phyloP scores from a whole-genome alignment of 2,113 vertebrate species.

The Gadus macrocephalus region DNA sequence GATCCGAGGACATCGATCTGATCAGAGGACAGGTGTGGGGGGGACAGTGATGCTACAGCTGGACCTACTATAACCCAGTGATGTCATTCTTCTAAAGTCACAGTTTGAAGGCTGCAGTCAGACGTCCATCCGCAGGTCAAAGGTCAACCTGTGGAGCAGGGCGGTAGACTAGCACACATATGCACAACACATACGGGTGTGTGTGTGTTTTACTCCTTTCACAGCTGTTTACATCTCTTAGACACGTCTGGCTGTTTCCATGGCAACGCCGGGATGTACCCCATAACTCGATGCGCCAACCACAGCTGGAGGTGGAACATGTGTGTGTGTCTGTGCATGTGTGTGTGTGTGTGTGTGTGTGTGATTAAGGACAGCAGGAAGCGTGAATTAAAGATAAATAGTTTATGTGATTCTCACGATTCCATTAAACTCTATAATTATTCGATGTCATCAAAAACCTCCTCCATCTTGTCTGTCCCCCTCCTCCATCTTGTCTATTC shows the following conservation, averaged over 20 bases:
- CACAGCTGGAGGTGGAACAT: neutral
- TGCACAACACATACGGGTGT: no score
- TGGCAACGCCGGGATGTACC: neutral
- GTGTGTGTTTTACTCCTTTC: neutral
- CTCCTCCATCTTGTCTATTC: slow-evolving; percentile 15
- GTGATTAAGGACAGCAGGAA: no score
- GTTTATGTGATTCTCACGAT: slow-evolving; percentile 70
- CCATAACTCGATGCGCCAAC: no score
- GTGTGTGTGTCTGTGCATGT: slow-evolving; percentile 5
- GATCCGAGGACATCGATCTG: no score
- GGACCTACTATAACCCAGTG: no score
- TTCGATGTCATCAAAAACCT: slow-evolving; percentile 50
- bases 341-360: slow-evolving; percentile 3
- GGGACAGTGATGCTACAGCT: no score
- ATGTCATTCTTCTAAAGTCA: no score
- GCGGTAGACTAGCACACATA: no score
- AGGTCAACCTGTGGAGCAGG: no score
- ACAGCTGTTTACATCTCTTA: neutral
- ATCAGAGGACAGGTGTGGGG: no score
- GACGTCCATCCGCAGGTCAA: no score
- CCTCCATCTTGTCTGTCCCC: slow-evolving; percentile 17
- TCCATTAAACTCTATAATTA: slow-evolving; percentile 57
- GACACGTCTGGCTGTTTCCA: slow-evolving; percentile 11
- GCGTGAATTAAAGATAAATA: slow-evolving; percentile 60
- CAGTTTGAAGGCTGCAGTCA: no score